Evolutionary conservation across 2,113 vertebrate species (phyloP).

Genomic region (Oncorhynchus mykiss): DNA sequence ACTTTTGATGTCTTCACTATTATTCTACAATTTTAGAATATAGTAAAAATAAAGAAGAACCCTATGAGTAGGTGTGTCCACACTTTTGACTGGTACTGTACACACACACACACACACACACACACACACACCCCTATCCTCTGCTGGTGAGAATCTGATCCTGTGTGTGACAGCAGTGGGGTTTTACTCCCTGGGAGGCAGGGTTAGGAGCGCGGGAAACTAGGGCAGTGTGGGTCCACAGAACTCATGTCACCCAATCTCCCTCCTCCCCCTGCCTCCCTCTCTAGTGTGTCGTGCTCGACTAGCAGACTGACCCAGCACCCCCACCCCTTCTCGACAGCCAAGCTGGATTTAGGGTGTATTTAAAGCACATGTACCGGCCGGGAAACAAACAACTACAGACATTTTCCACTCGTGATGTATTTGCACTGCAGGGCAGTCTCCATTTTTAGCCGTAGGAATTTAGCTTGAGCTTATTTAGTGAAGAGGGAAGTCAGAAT

Average conservation of each 20-base stretch:
- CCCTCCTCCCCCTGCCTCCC: constrained; percentile 28
- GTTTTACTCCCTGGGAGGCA: constrained; percentile 12
- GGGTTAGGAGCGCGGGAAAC: constrained; percentile 24
- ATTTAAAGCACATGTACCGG: constrained; percentile 33
- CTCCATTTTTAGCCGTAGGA: background rate
- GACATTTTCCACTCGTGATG: constrained; percentile 1
- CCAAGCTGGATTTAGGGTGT: constrained; percentile 24
- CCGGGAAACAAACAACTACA: constrained; percentile 7
- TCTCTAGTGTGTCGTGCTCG: constrained; percentile 35
- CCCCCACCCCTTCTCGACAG: constrained; percentile 22
- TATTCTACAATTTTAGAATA: too few species aligned
- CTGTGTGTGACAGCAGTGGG: constrained; percentile 25
- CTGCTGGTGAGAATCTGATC: background rate
- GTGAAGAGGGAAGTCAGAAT: background rate
- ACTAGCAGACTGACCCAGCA: constrained; percentile 38
- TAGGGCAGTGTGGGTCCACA: constrained; percentile 62
- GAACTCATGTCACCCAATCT: constrained; percentile 51
- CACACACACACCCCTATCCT: background rate
- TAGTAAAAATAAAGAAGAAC: too few species aligned
- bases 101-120: too few species aligned
- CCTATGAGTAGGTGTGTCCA: too few species aligned
- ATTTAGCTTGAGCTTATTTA: background rate
- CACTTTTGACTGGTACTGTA: too few species aligned
- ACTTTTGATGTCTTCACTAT: too few species aligned
- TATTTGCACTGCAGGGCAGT: background rate